phyloP scores from a whole-genome alignment of 1,140 invertebrate species.

The Campoletis sonorensis region DNA sequence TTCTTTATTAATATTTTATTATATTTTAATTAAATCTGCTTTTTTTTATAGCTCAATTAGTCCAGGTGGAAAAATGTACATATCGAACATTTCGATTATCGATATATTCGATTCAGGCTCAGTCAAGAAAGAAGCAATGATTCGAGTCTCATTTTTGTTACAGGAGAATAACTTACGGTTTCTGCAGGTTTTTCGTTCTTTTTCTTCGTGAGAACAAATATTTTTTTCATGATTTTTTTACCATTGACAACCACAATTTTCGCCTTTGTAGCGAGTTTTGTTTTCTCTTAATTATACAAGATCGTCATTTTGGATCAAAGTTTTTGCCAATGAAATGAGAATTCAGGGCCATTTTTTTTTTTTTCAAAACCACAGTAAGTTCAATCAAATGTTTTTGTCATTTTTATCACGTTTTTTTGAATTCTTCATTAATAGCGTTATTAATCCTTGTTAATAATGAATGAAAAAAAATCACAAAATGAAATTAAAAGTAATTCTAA shows the following conservation, averaged over 20 bases:
- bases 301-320: background rate
- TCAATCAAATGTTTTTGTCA: too few species aligned
- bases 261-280: background rate
- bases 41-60: slow-evolving; percentile 11
- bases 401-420: too few species aligned
- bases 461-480: too few species aligned
- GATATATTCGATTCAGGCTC: background rate
- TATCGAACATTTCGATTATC: background rate
- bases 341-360: background rate
- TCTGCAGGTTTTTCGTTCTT: background rate
- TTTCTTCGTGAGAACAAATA: background rate
- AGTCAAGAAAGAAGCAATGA: slow-evolving; percentile 2
- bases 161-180: background rate
- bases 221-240: background rate
- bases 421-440: too few species aligned
- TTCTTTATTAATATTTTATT: background rate
- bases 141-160: background rate
- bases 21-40: background rate
- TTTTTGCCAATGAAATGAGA: background rate
- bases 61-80: slow-evolving; percentile 12
- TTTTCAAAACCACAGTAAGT: background rate
- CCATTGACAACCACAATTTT: background rate
- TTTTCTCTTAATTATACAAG: background rate
- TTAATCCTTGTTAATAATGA: too few species aligned
- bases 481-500: too few species aligned